Evolutionary conservation across 2,797 vertebrate genomes (phyloP).

Genomic region (Ctenochaetus hawaiiensis): DNA sequence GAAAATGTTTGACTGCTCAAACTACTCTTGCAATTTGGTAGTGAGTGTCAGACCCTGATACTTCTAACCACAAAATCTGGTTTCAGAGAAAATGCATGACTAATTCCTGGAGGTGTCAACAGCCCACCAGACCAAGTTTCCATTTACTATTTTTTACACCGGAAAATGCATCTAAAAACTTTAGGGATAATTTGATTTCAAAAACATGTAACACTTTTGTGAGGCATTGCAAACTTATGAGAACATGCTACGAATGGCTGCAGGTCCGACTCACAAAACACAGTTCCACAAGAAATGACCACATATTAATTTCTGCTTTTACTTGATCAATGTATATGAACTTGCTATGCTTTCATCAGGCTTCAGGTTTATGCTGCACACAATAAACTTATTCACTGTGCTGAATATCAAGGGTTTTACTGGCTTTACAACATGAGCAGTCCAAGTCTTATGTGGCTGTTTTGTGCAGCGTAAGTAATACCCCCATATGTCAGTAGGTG

Average conservation of each 20-base stretch:
- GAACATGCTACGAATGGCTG: no score
- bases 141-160: not conserved
- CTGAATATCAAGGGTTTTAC: no score
- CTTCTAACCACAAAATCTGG: slow-evolving; percentile 5
- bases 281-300: no score
- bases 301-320: no score
- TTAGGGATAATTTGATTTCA: accelerated
- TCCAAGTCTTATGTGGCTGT: not conserved
- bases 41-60: no score
- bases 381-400: no score
- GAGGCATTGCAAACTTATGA: not conserved
- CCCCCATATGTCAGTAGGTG: not conserved
- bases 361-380: no score
- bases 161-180: accelerated
- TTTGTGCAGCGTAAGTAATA: no score
- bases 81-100: not conserved
- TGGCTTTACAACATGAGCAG: no score
- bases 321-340: no score
- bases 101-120: not conserved
- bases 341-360: no score
- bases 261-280: no score
- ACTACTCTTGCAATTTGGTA: not conserved
- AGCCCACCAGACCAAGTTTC: not conserved
- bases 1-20: not conserved
- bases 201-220: accelerated